Conservation (phyloP, 2,113 vertebrate genomes). For the Myiagra hebetior region DNA sequence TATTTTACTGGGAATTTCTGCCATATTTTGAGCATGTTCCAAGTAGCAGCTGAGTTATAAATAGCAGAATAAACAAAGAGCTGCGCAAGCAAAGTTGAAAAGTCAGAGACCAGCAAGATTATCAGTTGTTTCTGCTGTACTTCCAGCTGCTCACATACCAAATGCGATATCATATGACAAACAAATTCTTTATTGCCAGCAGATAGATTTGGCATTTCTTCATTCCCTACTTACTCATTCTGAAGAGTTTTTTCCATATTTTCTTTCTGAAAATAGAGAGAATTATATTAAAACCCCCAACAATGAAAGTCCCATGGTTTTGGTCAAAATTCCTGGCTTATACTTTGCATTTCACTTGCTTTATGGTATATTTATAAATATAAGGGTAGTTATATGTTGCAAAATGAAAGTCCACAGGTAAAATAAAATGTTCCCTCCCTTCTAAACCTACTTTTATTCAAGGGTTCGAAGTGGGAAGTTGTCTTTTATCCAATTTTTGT, state of each 20-base stretch:
- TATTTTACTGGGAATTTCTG: slow-evolving; percentile 60
- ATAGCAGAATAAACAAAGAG: slow-evolving; percentile 66
- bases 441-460: neutral
- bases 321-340: neutral
- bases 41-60: slow-evolving; percentile 54
- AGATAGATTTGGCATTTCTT: neutral
- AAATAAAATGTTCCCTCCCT: neutral
- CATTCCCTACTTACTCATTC: neutral
- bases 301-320: neutral
- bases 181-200: neutral
- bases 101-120: slow-evolving; percentile 29
- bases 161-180: neutral
- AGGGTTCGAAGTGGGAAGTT: neutral
- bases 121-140: neutral
- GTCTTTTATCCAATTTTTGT: neutral
- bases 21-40: slow-evolving; percentile 45
- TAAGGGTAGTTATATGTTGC: neutral
- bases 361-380: neutral
- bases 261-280: neutral
- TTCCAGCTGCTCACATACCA: neutral
- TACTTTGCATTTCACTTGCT: neutral
- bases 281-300: neutral
- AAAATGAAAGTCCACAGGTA: neutral
- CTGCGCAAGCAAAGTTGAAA: slow-evolving; percentile 60
- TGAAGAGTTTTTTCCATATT: neutral